phyloP scores from a whole-genome alignment of 2,888 invertebrate genomes.

The Pyrrhia umbra region DNA sequence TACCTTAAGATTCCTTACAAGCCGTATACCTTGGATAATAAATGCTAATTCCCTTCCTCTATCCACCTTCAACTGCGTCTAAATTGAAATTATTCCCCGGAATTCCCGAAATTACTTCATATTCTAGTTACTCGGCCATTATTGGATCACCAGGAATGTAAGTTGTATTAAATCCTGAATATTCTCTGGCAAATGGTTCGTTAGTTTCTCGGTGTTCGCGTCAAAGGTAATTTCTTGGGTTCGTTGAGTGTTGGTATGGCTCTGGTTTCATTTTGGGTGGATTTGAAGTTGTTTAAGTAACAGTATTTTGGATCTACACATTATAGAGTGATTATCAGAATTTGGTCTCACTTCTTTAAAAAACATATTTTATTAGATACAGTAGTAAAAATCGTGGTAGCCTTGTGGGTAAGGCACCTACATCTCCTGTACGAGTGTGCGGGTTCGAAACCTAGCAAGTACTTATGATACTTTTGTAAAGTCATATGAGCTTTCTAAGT shows the following conservation, averaged over 20 bases:
- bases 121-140: conserved; percentile 31
- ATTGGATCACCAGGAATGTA: conserved; percentile 37
- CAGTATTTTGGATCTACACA: no score
- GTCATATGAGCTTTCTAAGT: no score
- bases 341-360: no score
- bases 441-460: no score
- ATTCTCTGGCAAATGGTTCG: conserved; percentile 37
- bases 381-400: no score
- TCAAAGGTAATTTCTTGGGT: conserved; percentile 9
- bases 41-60: neutral
- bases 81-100: conserved; percentile 44
- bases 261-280: neutral
- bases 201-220: conserved; percentile 9
- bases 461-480: no score
- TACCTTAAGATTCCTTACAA: neutral
- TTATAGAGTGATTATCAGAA: no score
- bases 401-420: no score
- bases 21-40: no score
- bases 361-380: no score
- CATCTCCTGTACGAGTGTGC: no score
- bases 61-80: conserved; percentile 1
- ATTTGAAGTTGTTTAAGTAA: neutral
- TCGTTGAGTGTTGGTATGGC: neutral
- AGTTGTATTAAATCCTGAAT: conserved; percentile 40
- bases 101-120: conserved; percentile 41